Base-by-base conservation (phyloP, 2,888 invertebrate genomes). In the Ryuthela nishihirai region DNA sequence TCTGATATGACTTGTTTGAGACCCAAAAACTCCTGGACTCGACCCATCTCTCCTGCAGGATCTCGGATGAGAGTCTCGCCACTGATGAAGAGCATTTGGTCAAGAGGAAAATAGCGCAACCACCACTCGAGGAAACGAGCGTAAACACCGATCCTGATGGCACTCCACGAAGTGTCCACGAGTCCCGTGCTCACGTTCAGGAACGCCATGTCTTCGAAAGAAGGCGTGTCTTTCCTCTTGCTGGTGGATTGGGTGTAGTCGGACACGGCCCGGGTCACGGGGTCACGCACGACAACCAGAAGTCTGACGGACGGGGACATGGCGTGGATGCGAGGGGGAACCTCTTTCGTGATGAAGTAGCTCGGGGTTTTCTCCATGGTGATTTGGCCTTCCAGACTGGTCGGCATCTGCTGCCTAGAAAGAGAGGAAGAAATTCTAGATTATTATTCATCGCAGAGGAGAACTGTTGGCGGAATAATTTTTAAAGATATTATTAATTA, bases 331-430 rank as follows among this genome's bases (percentile, higher is more conserved):
- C 91, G 78, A 60, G 82, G 80, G 0, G 93, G 90, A 3, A 87
- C 91, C 59, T 88, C 87, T 65, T 83, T 80, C 2, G 89, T 91
- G 56, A 93, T 86, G 79, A 92, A 93, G 72, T 94, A 94, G 42
- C 88, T 88, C 0, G 93, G 93, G 0, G 93, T 90, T 74, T 94
- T 94, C 74, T 94, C 93, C 82, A 94, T 88, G 9, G 92, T 91
- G 50, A 92, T 81, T 74, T 93, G 92, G 0, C 87, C 86, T 69
- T 85, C 84, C 39, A 87, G 76, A 1, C 90, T 89, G 4, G 85
- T 82, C 1, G 93, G 93, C 93, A 94, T 93, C 71, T 83, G 84
- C 52, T 84, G 82, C 65, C 91, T 85, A 42, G 0, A 62, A 50
- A 24, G 36, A 1, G 42, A 36, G 17, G 17, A 42, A 20, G 7